Percentiles rank a stretch among this genome's conserved stretches.
Conservation (phyloP, 1,140 invertebrate species). For the Lysiphlebus fabarum region DNA sequence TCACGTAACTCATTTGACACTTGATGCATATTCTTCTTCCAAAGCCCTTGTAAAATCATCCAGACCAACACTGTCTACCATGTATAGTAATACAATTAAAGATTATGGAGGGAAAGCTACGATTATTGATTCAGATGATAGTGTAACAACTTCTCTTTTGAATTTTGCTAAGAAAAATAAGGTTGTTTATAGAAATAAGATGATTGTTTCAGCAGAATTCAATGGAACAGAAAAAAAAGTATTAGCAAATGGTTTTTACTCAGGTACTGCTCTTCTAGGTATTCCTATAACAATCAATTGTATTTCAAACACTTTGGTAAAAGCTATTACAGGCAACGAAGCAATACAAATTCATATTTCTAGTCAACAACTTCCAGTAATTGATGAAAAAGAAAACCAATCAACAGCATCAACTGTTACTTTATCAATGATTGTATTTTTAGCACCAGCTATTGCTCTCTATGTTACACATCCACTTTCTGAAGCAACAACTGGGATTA, state of each 20-base stretch:
- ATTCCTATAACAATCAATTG: slow-evolving; percentile 46
- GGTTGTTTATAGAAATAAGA: slow-evolving; percentile 40
- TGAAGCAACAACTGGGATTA: slow-evolving; percentile 51
- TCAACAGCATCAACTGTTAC: slow-evolving; percentile 7
- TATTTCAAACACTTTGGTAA: slow-evolving; percentile 44
- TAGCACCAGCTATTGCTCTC: slow-evolving; percentile 23
- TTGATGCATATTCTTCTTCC: slow-evolving; percentile 25
- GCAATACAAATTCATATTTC: slow-evolving; percentile 39
- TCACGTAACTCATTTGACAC: not conserved
- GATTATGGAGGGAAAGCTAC: slow-evolving; percentile 22
- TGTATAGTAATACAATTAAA: slow-evolving; percentile 31
- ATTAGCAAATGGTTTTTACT: slow-evolving; percentile 44
- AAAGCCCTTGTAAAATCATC: slow-evolving; percentile 36
- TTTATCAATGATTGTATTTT: slow-evolving; percentile 21
- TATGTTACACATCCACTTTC: slow-evolving; percentile 52
- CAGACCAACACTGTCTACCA: slow-evolving; percentile 26
- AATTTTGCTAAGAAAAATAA: slow-evolving; percentile 33
- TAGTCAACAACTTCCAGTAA: slow-evolving; percentile 39
- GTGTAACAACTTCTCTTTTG: slow-evolving; percentile 34
- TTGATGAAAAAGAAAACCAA: not conserved
- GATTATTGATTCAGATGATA: slow-evolving; percentile 14
- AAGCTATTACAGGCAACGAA: slow-evolving; percentile 31
- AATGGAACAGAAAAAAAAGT: slow-evolving; percentile 28
- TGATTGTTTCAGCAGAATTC: slow-evolving; percentile 46
- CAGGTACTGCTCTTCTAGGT: slow-evolving; percentile 41